Evolutionary conservation across 2,113 vertebrate genomes (phyloP).

Genomic region (Bos javanicus): DNA sequence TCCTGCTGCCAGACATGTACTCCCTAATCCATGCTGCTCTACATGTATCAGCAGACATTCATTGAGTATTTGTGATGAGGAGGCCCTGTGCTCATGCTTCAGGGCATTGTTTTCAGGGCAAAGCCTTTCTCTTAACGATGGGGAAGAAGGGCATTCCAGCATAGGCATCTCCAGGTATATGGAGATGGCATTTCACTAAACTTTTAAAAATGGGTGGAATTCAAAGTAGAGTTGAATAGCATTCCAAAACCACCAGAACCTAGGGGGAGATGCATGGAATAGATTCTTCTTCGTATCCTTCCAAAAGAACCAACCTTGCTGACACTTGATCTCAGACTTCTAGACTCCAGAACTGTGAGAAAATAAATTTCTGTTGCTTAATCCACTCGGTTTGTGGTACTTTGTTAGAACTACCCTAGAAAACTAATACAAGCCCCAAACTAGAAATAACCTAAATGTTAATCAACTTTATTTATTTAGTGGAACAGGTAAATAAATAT

Average conservation of each 20-base stretch:
- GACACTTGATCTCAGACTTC: not conserved
- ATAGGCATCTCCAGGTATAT: not conserved
- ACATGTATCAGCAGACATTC: not conserved
- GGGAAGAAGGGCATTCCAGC: not conserved
- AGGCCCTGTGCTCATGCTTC: not conserved
- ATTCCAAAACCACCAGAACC: not conserved
- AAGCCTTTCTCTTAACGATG: not conserved
- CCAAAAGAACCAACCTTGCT: not conserved
- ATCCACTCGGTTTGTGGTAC: not conserved
- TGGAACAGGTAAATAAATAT: not conserved
- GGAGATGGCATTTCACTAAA: not conserved
- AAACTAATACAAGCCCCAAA: not conserved
- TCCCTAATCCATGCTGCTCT: not conserved
- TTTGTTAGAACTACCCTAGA: not conserved
- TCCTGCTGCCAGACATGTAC: not conserved
- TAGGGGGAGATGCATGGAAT: not conserved
- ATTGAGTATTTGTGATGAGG: not conserved
- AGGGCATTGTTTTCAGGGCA: not conserved
- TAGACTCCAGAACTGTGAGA: not conserved
- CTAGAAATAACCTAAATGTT: not conserved
- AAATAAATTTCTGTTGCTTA: not conserved
- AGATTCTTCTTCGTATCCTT: not conserved
- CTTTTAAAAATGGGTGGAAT: not conserved
- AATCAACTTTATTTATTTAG: not conserved
- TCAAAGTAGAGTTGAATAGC: not conserved